Evolutionary conservation across 2,888 invertebrate genomes (phyloP), one percentile per base, ranked within the genome.

Genomic region (Andrena marginata): DNA sequence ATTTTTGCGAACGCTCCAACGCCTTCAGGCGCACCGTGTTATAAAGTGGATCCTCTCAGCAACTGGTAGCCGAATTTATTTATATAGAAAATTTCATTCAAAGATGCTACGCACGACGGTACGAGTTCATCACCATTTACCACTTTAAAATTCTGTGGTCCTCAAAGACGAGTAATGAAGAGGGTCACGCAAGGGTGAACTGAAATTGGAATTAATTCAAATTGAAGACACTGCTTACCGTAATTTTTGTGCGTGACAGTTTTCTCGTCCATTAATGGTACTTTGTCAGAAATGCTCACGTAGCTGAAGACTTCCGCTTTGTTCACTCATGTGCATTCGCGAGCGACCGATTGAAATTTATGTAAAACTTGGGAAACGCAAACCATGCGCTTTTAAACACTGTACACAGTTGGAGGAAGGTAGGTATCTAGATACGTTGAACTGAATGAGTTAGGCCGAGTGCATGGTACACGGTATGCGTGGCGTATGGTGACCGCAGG

Each of bases 1-100:
- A 90, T 91, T 72, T 42, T 86, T 84, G 82, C 26, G 56, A 31
- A 67, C 20, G 20, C 56, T 59, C 4, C 54, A 74, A 78, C 71
- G 67, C 78, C 64, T 56, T 59, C 2, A 29, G 84, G 79, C 84
- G 84, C 56, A 63, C 59, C 29, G 33, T 54, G 67, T 54, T 64
- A 56, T 8, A 20, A 77, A 20, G 1, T 29, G 3, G 51, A 35
- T 51, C n/a, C 63, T 72, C 72, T 63, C 5, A 20, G n/a, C 29
- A 56, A 31, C 35, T n/a, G 31, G 42, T 33, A 79, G 67, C 7
- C 5, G 35, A 33, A 35, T 59, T 60, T 54, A 8, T 67, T 65
- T 31, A 2, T 0, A 23, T 6, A 64, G 8, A 49, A 8, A 31
- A 13, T 10, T 20, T 2, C 59, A 48, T 23, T 2, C 1, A 16